A percentile compares a stretch with the other conserved stretches of the same genome.
These are phyloP conservation scores for Cephus nigrinus DNA, from an alignment of 2,888 invertebrate genomes.

Conservation along the genomic window DNA sequence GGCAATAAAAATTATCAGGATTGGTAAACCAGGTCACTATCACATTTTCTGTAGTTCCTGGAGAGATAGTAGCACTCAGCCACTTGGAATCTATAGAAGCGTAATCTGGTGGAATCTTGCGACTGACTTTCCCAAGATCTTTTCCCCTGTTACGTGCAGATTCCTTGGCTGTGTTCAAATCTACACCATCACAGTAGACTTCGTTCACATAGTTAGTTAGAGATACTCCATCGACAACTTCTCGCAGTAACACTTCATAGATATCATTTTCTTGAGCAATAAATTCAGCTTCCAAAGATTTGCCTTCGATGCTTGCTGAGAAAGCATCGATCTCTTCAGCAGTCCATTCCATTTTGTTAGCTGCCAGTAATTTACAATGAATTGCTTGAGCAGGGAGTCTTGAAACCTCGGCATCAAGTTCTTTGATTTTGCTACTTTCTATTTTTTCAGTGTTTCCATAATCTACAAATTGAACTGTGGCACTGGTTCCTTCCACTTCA, in stretches of 20 bases:
- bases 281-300: conserved; percentile 55
- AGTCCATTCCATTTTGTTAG: conserved; percentile 37
- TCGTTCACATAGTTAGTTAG: conserved; percentile 46
- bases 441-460: conserved; percentile 79
- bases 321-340: conserved; percentile 41
- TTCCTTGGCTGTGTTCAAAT: conserved; percentile 45
- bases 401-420: conserved; percentile 47
- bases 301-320: conserved; percentile 32
- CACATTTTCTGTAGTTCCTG: conserved; percentile 71
- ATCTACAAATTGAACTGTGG: conserved; percentile 74
- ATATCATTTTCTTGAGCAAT: conserved; percentile 40
- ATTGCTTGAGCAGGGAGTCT: conserved; percentile 59
- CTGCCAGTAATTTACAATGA: conserved; percentile 58
- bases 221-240: conserved; percentile 30
- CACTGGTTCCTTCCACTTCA: conserved; percentile 67
- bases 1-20: conserved; percentile 79
- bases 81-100: conserved; percentile 68
- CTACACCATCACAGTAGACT: conserved; percentile 38
- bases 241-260: conserved; percentile 49
- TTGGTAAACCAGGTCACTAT: conserved; percentile 81
- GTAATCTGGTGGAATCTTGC: conserved; percentile 66
- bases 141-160: conserved; percentile 21
- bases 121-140: conserved; percentile 10
- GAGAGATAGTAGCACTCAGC: conserved; percentile 66
- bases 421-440: conserved; percentile 67